Base-by-base conservation (phyloP, 2,113 vertebrate species). In the Heterotis niloticus region DNA sequence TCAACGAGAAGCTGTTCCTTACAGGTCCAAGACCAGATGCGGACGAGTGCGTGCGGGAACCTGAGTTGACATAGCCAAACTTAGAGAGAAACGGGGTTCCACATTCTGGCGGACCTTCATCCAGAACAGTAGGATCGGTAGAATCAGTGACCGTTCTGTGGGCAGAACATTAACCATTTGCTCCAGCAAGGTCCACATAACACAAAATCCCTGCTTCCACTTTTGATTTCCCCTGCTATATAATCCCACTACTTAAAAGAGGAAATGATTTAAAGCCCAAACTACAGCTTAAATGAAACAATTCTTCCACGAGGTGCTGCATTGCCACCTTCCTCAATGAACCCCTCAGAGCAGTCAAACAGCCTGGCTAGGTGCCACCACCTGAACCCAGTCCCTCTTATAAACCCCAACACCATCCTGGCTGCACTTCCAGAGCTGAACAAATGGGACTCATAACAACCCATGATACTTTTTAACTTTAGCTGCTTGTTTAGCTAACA, bases 181-280 rank as follows among this genome's bases (percentile, higher is more conserved):
- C 52, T 24, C 62, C 64, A 65, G n/a, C 28, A 57, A 29, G 20
- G 70, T 79, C 54, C 34, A 23, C 14, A 34, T 67, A 80, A 82
- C 65, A 74, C 69, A 59, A 28, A 80, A 76, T 75, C 68, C 28
- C 65, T n/a, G 81, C 92, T 92, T 88, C 86, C 88, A 89, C 86
- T 91, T 92, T 90, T 85, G 87, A 92, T 93, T 90, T 91, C 87
- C 86, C 88, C 83, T 88, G 88, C 91, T 89, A 90, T 90, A 90
- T 89, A 90, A 89, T 87, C 88, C 87, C 85, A 87, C 88, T 90
- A 90, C 85, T 83, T 88, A 88, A 81, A 69, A 81, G 23, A 17
- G 29, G 34, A 64, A 70, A 79, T 84, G 85, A 90, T 83, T 18
- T 87, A 86, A 88, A 88, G 87, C 86, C 88, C 85, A 91, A 91